Evolutionary conservation across 2,113 vertebrate genomes (phyloP).

Genomic region (Burhinus oedicnemus): DNA sequence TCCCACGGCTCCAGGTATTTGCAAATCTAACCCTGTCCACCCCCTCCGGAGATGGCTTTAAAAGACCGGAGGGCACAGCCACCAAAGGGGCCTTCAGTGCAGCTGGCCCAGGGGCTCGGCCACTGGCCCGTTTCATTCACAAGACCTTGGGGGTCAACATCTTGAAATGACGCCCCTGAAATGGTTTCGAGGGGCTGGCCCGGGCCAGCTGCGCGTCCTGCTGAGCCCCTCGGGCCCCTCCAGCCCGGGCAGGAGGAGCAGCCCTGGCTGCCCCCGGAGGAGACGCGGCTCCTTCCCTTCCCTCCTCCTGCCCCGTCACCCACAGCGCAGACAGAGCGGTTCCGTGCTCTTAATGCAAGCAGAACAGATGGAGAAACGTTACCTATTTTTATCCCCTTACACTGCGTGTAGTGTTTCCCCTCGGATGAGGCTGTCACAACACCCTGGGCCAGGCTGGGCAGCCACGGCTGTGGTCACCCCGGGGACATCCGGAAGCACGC

Average conservation of each 20-base stretch:
- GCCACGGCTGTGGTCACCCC: not conserved
- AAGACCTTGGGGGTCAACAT: fast-evolving
- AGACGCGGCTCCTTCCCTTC: not conserved
- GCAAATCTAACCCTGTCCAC: not conserved
- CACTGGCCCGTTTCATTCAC: fast-evolving
- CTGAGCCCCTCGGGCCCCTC: not conserved
- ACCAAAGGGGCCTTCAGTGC: fast-evolving
- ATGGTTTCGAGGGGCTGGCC: no score
- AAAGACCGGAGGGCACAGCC: not conserved
- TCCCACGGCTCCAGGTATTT: not conserved
- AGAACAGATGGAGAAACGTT: not conserved
- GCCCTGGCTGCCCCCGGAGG: not conserved
- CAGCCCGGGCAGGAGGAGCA: not conserved
- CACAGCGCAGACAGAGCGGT: not conserved
- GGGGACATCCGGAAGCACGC: not conserved
- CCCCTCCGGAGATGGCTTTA: not conserved
- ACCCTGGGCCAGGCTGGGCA: not conserved
- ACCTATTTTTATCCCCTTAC: not conserved
- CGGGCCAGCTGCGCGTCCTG: fast-evolving
- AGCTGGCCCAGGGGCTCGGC: not conserved
- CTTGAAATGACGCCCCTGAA: not conserved
- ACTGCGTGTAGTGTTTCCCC: not conserved
- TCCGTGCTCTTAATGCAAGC: not conserved
- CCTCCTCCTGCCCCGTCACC: not conserved
- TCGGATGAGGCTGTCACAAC: not conserved